Percentiles rank a stretch among this genome's conserved stretches.
phyloP scores from a whole-genome alignment of 2,113 vertebrate species.

The Toxostoma redivivum region DNA sequence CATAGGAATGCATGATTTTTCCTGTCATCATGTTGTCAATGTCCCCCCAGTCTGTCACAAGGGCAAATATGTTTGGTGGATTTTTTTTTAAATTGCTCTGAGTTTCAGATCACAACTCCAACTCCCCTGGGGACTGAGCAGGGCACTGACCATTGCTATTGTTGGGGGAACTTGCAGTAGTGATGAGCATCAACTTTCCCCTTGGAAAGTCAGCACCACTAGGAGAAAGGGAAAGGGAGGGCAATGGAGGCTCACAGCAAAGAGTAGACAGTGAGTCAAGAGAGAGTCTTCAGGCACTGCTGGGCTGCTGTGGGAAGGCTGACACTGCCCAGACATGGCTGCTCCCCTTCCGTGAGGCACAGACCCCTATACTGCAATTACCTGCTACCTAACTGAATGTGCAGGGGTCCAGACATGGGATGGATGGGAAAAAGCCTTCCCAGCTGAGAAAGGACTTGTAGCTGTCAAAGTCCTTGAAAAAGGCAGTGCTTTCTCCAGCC shows the following conservation, averaged over 20 bases:
- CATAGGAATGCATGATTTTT: background rate
- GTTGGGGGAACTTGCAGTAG: background rate
- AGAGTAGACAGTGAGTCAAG: background rate
- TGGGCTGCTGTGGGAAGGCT: background rate
- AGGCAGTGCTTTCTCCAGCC: background rate
- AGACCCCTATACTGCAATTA: background rate
- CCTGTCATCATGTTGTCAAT: background rate
- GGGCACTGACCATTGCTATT: background rate
- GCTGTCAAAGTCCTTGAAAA: background rate
- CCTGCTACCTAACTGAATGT: background rate
- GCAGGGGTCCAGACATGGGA: background rate
- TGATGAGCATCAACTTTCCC: background rate
- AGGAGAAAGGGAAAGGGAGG: background rate
- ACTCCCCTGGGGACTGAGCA: background rate
- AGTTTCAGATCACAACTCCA: background rate
- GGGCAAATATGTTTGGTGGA: background rate
- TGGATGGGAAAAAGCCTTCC: background rate
- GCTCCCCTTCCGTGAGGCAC: background rate
- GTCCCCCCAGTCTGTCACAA: background rate
- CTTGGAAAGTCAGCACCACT: background rate
- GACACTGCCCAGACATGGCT: background rate
- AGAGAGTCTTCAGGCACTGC: background rate
- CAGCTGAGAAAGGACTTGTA: background rate
- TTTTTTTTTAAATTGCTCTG: background rate
- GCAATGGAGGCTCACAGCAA: accelerated